Conservation (phyloP, 2,113 vertebrate species). For the pig (Sus scrofa) region DNA sequence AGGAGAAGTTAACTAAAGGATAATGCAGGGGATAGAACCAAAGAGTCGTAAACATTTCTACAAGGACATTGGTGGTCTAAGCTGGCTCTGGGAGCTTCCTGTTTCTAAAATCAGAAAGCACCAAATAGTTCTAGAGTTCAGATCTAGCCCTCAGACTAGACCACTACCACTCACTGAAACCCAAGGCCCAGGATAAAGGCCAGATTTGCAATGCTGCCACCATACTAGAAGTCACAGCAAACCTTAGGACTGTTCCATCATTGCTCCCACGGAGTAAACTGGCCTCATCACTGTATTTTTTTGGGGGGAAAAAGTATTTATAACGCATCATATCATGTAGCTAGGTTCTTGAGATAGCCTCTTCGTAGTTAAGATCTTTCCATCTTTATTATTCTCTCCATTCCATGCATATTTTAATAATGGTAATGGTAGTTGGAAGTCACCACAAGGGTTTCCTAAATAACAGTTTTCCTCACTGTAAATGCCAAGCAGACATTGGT, state of each 20-base stretch:
- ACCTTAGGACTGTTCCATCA: neutral
- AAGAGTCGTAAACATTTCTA: neutral
- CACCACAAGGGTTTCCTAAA: neutral
- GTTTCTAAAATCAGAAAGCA: neutral
- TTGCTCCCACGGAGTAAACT: neutral
- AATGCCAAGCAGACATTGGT: neutral
- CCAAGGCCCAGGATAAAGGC: neutral
- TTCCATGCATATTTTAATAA: neutral
- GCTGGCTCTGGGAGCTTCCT: neutral
- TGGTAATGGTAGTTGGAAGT: neutral
- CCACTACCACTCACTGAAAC: neutral
- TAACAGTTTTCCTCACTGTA: neutral
- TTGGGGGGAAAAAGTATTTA: neutral
- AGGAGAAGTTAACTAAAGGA: neutral
- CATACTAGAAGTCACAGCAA: neutral
- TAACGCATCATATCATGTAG: neutral
- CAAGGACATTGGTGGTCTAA: neutral
- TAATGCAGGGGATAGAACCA: neutral
- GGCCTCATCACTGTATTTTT: neutral
- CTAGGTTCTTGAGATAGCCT: neutral
- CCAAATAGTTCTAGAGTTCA: neutral
- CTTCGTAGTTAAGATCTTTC: neutral
- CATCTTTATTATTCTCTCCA: neutral
- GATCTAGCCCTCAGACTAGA: neutral
- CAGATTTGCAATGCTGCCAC: accelerated